phyloP scores from a whole-genome alignment of 2,888 invertebrate genomes.

The Phorcus lineatus region DNA sequence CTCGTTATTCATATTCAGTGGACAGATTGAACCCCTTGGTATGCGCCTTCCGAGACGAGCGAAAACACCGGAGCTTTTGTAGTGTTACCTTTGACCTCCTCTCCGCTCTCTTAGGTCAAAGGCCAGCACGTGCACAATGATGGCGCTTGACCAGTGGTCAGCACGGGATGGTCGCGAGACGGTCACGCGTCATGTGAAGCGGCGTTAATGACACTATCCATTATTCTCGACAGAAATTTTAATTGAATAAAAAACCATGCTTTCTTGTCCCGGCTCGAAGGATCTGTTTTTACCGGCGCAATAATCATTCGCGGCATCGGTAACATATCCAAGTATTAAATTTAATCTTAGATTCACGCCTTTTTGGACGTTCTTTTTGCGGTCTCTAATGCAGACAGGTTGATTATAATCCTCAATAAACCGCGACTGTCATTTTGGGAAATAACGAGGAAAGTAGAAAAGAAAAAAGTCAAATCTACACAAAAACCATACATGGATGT shows the following conservation, averaged over 20 bases:
- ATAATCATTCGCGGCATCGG: neutral
- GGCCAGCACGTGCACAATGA: neutral
- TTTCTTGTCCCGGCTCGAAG: neutral
- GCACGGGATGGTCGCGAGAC: constrained; percentile 7
- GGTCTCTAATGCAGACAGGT: too few relatives aligned
- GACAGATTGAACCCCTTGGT: neutral
- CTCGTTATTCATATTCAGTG: constrained; percentile 1
- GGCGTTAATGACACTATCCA: neutral
- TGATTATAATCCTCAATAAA: too few relatives aligned
- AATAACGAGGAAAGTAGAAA: too few relatives aligned
- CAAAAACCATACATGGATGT: too few relatives aligned
- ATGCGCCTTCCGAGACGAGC: neutral
- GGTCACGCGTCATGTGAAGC: constrained; percentile 11
- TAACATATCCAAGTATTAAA: too few relatives aligned
- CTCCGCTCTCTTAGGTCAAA: neutral
- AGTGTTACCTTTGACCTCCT: neutral
- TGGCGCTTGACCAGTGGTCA: neutral
- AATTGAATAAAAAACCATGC: constrained; percentile 2
- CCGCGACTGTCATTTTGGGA: too few relatives aligned
- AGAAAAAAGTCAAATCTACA: too few relatives aligned
- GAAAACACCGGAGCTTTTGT: neutral
- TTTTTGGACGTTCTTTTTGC: too few relatives aligned
- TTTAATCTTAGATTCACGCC: too few relatives aligned
- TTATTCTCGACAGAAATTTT: constrained; percentile 1
- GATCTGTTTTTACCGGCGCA: neutral